Percentiles rank a stretch among this genome's conserved stretches.
Evolutionary conservation across 2,888 invertebrate genomes (phyloP).

Genomic region (Candidula unifasciata): DNA sequence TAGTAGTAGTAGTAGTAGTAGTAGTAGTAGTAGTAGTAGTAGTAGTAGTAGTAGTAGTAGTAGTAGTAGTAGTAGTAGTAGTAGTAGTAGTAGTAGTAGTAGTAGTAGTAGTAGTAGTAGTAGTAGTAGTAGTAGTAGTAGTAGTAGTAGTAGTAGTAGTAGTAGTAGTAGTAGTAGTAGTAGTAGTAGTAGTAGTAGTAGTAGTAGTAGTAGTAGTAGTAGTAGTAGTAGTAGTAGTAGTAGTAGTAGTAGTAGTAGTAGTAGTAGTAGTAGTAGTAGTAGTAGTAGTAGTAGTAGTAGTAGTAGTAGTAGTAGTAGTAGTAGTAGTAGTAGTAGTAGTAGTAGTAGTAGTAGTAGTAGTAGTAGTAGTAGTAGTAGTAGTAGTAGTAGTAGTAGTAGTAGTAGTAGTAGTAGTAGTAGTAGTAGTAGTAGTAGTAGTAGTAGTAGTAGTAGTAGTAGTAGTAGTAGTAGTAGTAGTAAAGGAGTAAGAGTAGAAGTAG

Average conservation of each 20-base stretch:
- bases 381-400: conserved; percentile 9
- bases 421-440: conserved; percentile 13
- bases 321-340: conserved; percentile 27
- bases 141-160: conserved; percentile 20
- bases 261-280: conserved; percentile 9
- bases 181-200: conserved; percentile 15
- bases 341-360: conserved; percentile 8
- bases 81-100: not conserved
- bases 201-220: not conserved
- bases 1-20: not conserved
- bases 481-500: not conserved
- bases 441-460: conserved; percentile 14
- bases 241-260: not conserved
- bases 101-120: not conserved
- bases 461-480: not conserved
- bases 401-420: conserved; percentile 10
- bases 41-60: not conserved
- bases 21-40: not conserved
- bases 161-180: conserved; percentile 26
- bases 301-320: conserved; percentile 14
- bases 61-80: conserved; percentile 3
- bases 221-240: not conserved
- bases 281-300: conserved; percentile 1
- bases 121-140: not conserved
- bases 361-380: conserved; percentile 5